Base-by-base conservation (phyloP, 2,113 vertebrate genomes). In the Mus spicilegus region DNA sequence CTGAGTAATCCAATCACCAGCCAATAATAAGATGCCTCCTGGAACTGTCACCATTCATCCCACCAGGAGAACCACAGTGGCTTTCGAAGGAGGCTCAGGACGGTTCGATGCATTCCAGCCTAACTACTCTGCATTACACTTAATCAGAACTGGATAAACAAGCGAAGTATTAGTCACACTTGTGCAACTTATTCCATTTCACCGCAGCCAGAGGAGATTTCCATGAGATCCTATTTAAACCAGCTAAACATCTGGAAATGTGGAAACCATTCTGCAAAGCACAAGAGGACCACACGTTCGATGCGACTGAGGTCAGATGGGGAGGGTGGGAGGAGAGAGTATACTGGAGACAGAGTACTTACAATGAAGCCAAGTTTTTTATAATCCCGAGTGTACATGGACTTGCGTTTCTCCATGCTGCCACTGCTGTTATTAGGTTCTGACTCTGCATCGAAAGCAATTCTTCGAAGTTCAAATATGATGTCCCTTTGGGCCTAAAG, bases 321-420 rank as follows among this genome's bases (percentile, higher is more conserved):
- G 56, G 51, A 77, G 51, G 95, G 0, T 9, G 73, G 80, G 46
- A 46, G 86, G 86, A 28, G 39, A 22, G 24, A 3, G 17, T 5
- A 17, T 12, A 24, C 82, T 46, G 20, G 81, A 51, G 94, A 7
- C 0, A 5, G 42, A 65, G 81, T 76, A 99, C 99, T 99, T 95
- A 99, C 99, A 63, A 99, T 99, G 97, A 99, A 99, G 89, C 99
- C 99, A 11, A 99, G 99, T 80, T 99, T 99, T 97, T 99, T 99
- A 93, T 99, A 99, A 98, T 99, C 99, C 33, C 99, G 99, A 0
- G 99, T 99, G 98, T 99, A 99, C 99, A 99, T 99, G 94, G 99
- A 99, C 97, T 99, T 99, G 98, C 99, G 99, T 80, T 99, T 99
- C 98, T 99, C 99, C 75, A 99, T 99, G 96, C 99, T 99, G 97